Evolutionary conservation across 2,888 invertebrate genomes (phyloP).

Genomic region (Parasteatoda lunata): DNA sequence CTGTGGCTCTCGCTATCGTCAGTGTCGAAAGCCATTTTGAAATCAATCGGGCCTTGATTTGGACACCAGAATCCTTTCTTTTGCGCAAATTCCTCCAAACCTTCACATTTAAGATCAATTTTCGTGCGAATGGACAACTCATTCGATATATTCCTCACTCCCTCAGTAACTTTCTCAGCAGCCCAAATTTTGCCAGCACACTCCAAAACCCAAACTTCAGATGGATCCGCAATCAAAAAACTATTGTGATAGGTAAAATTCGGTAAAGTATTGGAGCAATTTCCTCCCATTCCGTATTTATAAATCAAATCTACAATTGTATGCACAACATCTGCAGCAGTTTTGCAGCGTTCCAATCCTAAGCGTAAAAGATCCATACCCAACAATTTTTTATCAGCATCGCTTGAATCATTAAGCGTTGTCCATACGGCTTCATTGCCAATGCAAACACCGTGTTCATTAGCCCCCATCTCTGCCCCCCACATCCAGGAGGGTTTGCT

Average conservation of each 20-base stretch:
- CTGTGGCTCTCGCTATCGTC: slow-evolving; percentile 73
- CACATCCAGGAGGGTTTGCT: slow-evolving; percentile 88
- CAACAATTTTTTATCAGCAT: slow-evolving; percentile 79
- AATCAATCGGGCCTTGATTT: slow-evolving; percentile 80
- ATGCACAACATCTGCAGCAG: slow-evolving; percentile 81
- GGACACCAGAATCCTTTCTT: slow-evolving; percentile 82
- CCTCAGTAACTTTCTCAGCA: slow-evolving; percentile 80
- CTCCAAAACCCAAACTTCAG: slow-evolving; percentile 83
- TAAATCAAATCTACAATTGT: slow-evolving; percentile 81
- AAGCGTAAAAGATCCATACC: slow-evolving; percentile 87
- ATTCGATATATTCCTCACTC: slow-evolving; percentile 82
- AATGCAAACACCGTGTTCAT: slow-evolving; percentile 84
- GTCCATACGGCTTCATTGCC: slow-evolving; percentile 85
- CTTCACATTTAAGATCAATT: slow-evolving; percentile 81
- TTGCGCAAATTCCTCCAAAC: slow-evolving; percentile 80
- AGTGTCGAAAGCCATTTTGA: slow-evolving; percentile 79
- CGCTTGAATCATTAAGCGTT: slow-evolving; percentile 79
- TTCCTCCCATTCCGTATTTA: slow-evolving; percentile 83
- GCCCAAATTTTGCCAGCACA: slow-evolving; percentile 86
- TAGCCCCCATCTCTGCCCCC: slow-evolving; percentile 91
- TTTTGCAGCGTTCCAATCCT: slow-evolving; percentile 81
- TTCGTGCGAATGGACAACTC: slow-evolving; percentile 82
- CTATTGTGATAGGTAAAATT: slow-evolving; percentile 82
- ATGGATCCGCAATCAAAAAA: slow-evolving; percentile 83
- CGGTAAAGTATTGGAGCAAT: slow-evolving; percentile 79